Conservation (phyloP, 1,140 invertebrate genomes). For the Melipona quadrifasciata region DNA sequence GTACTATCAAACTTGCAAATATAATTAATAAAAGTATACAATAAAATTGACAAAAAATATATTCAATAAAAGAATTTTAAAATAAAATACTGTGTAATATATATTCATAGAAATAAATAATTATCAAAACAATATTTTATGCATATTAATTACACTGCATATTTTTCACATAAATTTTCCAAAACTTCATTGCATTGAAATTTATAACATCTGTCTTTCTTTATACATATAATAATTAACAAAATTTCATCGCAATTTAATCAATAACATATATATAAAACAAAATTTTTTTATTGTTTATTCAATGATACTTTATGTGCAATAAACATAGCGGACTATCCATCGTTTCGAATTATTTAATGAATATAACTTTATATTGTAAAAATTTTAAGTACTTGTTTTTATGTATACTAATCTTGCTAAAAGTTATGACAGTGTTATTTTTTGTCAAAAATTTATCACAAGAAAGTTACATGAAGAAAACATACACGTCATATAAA, state of each 20-base stretch:
- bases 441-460: slow-evolving; percentile 30
- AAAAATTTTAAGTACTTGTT: slow-evolving; percentile 1
- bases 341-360: slow-evolving; percentile 10
- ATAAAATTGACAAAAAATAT: not conserved
- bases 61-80: slow-evolving; percentile 15
- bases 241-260: slow-evolving; percentile 6
- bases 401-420: slow-evolving; percentile 25
- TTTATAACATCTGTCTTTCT: slow-evolving; percentile 1
- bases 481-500: slow-evolving; percentile 3
- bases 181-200: not conserved
- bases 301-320: not conserved
- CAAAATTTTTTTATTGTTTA: not conserved
- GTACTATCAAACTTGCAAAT: slow-evolving; percentile 48
- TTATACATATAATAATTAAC: not conserved
- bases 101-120: slow-evolving; percentile 26
- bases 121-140: slow-evolving; percentile 31
- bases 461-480: slow-evolving; percentile 39
- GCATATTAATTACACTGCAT: slow-evolving; percentile 27
- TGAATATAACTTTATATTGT: not conserved
- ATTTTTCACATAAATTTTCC: slow-evolving; percentile 9
- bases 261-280: slow-evolving; percentile 5
- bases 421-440: slow-evolving; percentile 26
- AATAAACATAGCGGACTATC: slow-evolving; percentile 5
- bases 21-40: slow-evolving; percentile 1
- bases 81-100: not conserved